Evolutionary conservation across 2,888 invertebrate species (phyloP), one percentile per base, ranked within the genome.

Genomic region (Stenodera caucasica): DNA sequence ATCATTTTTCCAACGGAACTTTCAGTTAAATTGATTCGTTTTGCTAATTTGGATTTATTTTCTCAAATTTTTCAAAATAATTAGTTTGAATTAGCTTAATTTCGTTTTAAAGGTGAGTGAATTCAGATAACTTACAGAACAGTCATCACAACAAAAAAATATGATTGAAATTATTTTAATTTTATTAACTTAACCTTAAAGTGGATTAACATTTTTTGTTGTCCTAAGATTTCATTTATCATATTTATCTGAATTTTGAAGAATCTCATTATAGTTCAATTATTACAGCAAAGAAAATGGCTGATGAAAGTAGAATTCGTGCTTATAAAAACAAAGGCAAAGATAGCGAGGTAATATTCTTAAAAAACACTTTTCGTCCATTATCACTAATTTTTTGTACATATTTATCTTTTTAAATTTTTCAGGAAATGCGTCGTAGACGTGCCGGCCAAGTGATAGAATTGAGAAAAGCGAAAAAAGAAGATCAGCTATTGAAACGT

Each of bases 401-500:
- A 64, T 60, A 57, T 29, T 51, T 21, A 12, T 49, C n/a, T n/a
- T n/a, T n/a, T n/a, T n/a, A n/a, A n/a, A n/a, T n/a, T n/a, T n/a
- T n/a, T n/a, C n/a, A 94, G 94, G 94, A 95, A 70, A 89, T 96
- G 78, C 88, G 98, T 53, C 87, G 95, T 66, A 89, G 96, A 67
- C 86, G 98, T 58, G 92, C 88, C 61, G 96, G 97, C 79, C 88
- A 92, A 51, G 92, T 91, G 2, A 89, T 98, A 2, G 94, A 97
- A 69, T 83, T 99, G 32, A 87, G 98, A 14, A 98, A 98, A 82
- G 91, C 93, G 15, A 91, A 92, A 58, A 92, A 97, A 70, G 96
- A 98, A 79, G 96, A 98, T 71, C 96, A 96, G 77, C 82, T 98
- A 37, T 86, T 92, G 57, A 99, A 99, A 80, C 84, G 94, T 18